Percentiles rank a stretch among this genome's conserved stretches.
phyloP scores from a whole-genome alignment of 2,797 vertebrate species.

The Crypturellus tataupa region DNA sequence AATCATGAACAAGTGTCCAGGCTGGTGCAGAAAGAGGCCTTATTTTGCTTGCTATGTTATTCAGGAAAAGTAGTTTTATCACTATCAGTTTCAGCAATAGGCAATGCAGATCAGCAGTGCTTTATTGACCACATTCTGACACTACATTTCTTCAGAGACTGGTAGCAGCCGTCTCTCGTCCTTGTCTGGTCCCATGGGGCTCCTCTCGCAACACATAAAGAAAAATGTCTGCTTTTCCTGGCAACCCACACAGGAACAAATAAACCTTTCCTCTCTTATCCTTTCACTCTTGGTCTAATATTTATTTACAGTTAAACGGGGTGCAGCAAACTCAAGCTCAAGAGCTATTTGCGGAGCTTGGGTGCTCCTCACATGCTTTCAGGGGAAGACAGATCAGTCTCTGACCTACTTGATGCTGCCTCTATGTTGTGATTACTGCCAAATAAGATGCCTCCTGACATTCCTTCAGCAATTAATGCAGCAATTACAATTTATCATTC shows the following conservation, averaged over 20 bases:
- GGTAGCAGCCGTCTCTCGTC: background rate
- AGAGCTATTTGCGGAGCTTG: background rate
- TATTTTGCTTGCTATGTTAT: background rate
- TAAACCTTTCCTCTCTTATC: background rate
- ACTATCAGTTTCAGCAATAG: background rate
- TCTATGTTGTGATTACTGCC: background rate
- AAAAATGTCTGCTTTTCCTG: background rate
- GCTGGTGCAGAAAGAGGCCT: background rate
- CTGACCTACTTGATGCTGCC: rapidly evolving
- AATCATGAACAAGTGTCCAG: background rate
- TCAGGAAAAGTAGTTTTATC: background rate
- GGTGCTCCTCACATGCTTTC: rapidly evolving
- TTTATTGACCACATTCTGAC: background rate
- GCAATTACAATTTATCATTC: background rate
- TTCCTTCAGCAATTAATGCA: background rate
- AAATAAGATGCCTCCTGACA: background rate
- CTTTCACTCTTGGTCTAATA: background rate
- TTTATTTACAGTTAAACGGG: background rate
- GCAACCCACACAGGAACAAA: background rate
- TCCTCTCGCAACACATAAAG: background rate
- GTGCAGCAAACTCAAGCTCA: background rate
- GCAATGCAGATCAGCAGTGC: background rate
- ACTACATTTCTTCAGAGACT: background rate
- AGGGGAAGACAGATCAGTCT: background rate
- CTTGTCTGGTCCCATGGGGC: background rate